Base-by-base conservation (phyloP, 2,888 invertebrate species). In the Drosophila borborema region DNA sequence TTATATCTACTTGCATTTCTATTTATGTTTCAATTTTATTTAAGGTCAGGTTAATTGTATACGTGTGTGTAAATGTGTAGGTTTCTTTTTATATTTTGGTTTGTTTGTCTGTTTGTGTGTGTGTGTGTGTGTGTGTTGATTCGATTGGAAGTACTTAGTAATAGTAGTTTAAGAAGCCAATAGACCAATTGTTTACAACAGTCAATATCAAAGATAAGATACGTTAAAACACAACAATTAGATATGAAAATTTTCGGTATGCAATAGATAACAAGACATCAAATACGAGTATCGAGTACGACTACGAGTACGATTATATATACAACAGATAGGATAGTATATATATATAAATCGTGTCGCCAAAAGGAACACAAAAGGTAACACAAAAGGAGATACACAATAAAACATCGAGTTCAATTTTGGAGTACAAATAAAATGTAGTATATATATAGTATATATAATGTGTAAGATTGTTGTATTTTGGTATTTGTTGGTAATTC, bases 211-310 rank as follows among this genome's bases (percentile, higher is more conserved):
- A 86, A 67, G 46, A 59, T 65, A 71, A 67, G 56, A 46, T 74
- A 75, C 67, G 64, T 83, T 89, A 74, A 79, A 90, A 72, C 59
- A 84, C 84, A 90, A 76, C 72, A 67, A 72, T 71, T 65, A 77
- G 63, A 74, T 86, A 81, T 72, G 71, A 45, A 82, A 75, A 66
- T 72, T 75, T 54, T 77, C 69, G 59, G 61, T 70, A 90, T 90
- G 86, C 89, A 90, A 84, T 87, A 85, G 85, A 89, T 88, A 86
- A 77, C 85, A 86, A 84, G 79, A 84, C 90, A 85, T 90, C 86
- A 82, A 85, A 82, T 79, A 51, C 49, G 31, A 23, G 41, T 41
- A 41, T n/a, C 43, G 43, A 20, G 6, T 43, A 41, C 3, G 36
- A n/a, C 5, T 18, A 70, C 54, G 62, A n/a, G 31, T 62, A 77